Conservation (phyloP, 2,113 vertebrate species). For the Antigone vipio region DNA sequence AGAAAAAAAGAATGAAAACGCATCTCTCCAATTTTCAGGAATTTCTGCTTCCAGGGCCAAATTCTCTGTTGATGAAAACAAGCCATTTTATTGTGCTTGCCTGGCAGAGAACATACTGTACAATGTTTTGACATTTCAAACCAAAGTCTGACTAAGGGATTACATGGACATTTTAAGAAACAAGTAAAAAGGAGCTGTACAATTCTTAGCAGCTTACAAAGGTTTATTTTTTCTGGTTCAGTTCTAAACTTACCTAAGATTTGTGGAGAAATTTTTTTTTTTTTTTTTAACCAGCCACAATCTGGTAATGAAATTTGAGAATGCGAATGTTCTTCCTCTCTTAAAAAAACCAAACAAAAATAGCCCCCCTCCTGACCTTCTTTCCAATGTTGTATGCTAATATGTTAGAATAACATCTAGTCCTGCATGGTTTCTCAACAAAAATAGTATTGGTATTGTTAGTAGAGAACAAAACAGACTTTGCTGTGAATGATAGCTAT, state of each 20-base stretch:
- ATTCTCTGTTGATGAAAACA: neutral
- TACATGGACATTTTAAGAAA: neutral
- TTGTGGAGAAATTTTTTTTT: neutral
- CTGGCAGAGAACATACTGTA: neutral
- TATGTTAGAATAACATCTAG: neutral
- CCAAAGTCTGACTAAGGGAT: neutral
- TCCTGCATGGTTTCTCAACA: neutral
- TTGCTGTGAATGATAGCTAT: neutral
- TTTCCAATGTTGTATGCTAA: neutral
- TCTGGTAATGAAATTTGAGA: neutral
- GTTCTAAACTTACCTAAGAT: neutral
- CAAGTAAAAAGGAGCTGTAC: neutral
- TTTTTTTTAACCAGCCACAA: neutral
- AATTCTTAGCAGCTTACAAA: neutral
- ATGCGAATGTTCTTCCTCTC: neutral
- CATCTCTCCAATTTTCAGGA: neutral
- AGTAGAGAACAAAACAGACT: neutral
- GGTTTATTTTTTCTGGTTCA: neutral
- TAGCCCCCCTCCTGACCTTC: neutral
- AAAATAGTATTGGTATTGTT: neutral
- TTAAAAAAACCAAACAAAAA: neutral
- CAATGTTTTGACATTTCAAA: neutral
- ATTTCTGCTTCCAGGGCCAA: neutral
- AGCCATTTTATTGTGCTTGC: neutral
- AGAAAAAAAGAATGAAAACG: conserved; percentile 13